phyloP scores from a whole-genome alignment of 2,888 invertebrate species.

The Pyrochroa serraticornis region DNA sequence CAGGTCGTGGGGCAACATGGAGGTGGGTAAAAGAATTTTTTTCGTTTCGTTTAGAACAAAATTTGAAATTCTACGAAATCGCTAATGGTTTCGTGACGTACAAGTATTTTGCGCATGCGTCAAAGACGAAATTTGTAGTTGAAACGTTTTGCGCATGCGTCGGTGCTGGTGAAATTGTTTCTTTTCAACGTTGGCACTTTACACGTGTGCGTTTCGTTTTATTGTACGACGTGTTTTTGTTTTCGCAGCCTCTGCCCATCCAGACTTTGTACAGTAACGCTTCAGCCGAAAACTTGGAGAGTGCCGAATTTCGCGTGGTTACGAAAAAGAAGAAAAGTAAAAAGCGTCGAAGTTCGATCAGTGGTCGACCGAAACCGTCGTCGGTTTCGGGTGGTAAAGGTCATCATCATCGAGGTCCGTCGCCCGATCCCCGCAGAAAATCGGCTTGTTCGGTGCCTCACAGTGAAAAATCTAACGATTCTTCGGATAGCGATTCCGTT shows the following conservation, averaged over 20 bases:
- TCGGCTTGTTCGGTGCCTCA: slow-evolving; percentile 82
- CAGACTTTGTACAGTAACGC: slow-evolving; percentile 50
- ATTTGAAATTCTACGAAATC: too few species aligned
- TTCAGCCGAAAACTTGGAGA: slow-evolving; percentile 59
- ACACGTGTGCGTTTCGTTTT: too few species aligned
- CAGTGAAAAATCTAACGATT: slow-evolving; percentile 81
- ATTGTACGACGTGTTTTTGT: too few species aligned
- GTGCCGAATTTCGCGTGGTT: slow-evolving; percentile 81
- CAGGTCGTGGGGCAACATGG: slow-evolving; percentile 51
- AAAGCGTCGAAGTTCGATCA: slow-evolving; percentile 65
- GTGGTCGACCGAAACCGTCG: slow-evolving; percentile 45
- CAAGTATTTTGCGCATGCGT: too few species aligned
- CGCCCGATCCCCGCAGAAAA: slow-evolving; percentile 61
- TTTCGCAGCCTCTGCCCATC: slow-evolving; percentile 36
- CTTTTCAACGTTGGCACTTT: too few species aligned
- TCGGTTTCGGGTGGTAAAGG: slow-evolving; percentile 6
- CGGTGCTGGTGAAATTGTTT: too few species aligned
- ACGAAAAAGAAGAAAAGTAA: slow-evolving; percentile 83
- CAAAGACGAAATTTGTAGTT: too few species aligned
- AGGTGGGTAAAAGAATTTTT: slow-evolving; percentile 36
- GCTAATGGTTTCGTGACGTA: too few species aligned
- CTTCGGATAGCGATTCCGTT: slow-evolving; percentile 83
- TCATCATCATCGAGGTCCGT: slow-evolving; percentile 31
- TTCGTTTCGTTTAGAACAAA: too few species aligned
- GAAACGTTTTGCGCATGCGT: too few species aligned